phyloP scores from a whole-genome alignment of 2,797 vertebrate species.

The Chelmon rostratus region DNA sequence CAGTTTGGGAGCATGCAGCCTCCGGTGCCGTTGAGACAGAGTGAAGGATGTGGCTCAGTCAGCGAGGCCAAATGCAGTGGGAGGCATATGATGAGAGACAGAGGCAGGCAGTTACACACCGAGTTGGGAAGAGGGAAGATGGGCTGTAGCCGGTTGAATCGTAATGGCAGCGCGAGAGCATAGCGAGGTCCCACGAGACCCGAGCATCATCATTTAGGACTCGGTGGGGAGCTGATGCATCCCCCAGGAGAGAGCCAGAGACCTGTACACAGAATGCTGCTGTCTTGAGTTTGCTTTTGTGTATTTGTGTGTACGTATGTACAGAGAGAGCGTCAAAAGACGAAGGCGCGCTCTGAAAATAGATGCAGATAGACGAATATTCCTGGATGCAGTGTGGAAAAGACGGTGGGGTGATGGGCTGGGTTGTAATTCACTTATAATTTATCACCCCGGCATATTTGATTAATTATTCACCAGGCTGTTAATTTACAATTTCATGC shows the following conservation, averaged over 20 bases:
- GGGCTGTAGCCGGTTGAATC: constrained; percentile 52
- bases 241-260: constrained; percentile 47
- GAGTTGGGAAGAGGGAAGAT: constrained; percentile 43
- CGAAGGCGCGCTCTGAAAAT: constrained; percentile 26
- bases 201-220: constrained; percentile 50
- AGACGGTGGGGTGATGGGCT: constrained; percentile 29
- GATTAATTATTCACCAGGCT: constrained; percentile 77
- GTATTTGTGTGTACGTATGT: not conserved
- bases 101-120: constrained; percentile 47
- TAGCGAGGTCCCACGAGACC: constrained; percentile 51
- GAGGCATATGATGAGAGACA: constrained; percentile 65
- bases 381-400: constrained; percentile 6
- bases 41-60: constrained; percentile 64
- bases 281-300: constrained; percentile 17
- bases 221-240: constrained; percentile 50
- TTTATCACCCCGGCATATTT: constrained; percentile 63
- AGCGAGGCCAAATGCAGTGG: constrained; percentile 61
- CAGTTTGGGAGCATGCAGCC: constrained; percentile 30
- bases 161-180: constrained; percentile 53
- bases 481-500: constrained; percentile 70
- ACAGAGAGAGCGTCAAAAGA: constrained; percentile 28
- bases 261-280: constrained; percentile 25
- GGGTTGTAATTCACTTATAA: constrained; percentile 63
- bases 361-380: constrained; percentile 24
- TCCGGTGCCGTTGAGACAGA: constrained; percentile 18